phyloP scores from a whole-genome alignment of 1,140 invertebrate species.

The Aporrectodea caliginosa region DNA sequence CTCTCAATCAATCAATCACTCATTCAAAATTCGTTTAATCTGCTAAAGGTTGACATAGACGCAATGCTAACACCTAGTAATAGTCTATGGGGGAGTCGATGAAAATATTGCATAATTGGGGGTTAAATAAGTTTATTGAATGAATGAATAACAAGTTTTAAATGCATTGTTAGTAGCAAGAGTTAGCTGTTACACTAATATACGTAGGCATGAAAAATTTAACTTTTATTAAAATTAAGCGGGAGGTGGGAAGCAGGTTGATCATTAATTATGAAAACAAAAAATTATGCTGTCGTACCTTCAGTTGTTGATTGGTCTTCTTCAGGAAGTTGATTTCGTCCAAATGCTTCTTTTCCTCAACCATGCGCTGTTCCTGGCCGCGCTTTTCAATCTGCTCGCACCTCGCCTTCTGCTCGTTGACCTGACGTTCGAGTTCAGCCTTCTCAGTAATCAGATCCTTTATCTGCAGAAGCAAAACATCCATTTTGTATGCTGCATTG shows the following conservation, averaged over 20 bases:
- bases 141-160: background rate
- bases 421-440: constrained; percentile 69
- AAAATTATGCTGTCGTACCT: constrained; percentile 60
- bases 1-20: no score
- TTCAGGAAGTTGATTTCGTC: constrained; percentile 88
- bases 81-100: no score
- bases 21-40: no score
- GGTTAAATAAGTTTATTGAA: no score
- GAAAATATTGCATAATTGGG: no score
- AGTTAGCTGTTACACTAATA: background rate
- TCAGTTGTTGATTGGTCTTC: constrained; percentile 87
- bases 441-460: constrained; percentile 67
- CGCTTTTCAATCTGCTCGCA: constrained; percentile 79
- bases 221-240: background rate
- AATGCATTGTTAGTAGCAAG: background rate
- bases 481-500: no score
- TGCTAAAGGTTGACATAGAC: no score
- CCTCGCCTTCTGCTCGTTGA: constrained; percentile 76
- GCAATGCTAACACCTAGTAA: no score
- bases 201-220: background rate
- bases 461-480: no score
- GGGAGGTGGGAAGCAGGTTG: background rate
- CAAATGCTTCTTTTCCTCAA: constrained; percentile 83
- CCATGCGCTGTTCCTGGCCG: constrained; percentile 74
- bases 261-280: background rate